These are phyloP conservation scores for Ondatra zibethicus DNA, from an alignment of 2,113 vertebrate species.

Conservation along the genomic window DNA sequence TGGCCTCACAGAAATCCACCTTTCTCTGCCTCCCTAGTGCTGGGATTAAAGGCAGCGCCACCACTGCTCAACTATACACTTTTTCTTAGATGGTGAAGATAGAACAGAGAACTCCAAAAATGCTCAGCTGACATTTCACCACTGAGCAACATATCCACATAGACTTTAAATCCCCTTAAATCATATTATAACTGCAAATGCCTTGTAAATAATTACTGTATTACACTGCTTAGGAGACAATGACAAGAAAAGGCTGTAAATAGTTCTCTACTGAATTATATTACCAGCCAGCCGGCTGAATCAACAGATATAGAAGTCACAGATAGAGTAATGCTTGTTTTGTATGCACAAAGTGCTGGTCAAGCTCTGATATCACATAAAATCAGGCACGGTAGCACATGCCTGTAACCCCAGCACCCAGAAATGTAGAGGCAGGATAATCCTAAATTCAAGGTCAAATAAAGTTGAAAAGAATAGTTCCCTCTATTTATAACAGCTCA, in stretches of 20 bases:
- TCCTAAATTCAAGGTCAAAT: neutral
- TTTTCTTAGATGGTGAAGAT: neutral
- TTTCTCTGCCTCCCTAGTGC: no score
- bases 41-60: no score
- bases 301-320: neutral
- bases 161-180: neutral
- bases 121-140: neutral
- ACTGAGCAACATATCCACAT: neutral
- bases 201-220: neutral
- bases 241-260: neutral
- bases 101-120: neutral
- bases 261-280: neutral
- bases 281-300: neutral
- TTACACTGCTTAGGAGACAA: neutral
- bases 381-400: neutral
- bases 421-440: neutral
- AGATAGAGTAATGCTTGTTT: no score
- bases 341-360: no score
- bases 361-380: neutral
- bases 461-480: slow-evolving; percentile 33
- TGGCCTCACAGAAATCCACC: no score
- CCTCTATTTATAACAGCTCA: neutral
- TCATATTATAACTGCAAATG: neutral
- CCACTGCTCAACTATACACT: neutral
- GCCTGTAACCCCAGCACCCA: neutral